phyloP scores from a whole-genome alignment of 2,888 invertebrate genomes.

The Drosophila parthenogenetica region DNA sequence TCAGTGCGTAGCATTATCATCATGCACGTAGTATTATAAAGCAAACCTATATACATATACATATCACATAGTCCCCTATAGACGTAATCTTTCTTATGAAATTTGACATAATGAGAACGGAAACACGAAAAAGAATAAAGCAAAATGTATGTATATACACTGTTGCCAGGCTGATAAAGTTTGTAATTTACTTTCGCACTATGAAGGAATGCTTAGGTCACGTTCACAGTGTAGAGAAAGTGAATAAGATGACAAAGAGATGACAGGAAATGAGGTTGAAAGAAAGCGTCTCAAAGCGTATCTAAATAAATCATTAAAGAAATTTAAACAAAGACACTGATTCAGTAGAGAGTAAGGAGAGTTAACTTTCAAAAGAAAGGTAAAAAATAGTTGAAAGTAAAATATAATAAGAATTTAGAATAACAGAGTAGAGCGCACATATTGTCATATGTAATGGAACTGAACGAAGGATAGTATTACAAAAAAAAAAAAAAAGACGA shows the following conservation, averaged over 20 bases:
- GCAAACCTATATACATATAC: background rate
- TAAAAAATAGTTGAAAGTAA: background rate
- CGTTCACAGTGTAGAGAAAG: constrained; percentile 33
- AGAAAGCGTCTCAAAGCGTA: constrained; percentile 14
- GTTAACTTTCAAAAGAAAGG: background rate
- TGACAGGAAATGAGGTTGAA: constrained; percentile 42
- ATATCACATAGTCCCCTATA: constrained; percentile 41
- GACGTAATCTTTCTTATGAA: constrained; percentile 57
- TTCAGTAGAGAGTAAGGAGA: background rate
- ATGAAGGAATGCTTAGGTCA: constrained; percentile 42
- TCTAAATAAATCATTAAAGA: constrained; percentile 3
- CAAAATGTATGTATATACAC: background rate
- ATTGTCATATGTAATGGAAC: too few relatives aligned
- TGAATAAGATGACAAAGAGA: constrained; percentile 28
- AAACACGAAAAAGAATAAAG: constrained; percentile 44
- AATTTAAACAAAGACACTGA: background rate
- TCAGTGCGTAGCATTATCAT: constrained; percentile 54
- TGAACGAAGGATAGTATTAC: background rate
- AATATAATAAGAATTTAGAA: background rate
- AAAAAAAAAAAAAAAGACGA: background rate
- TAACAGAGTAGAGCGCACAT: background rate
- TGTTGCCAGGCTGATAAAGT: constrained; percentile 42
- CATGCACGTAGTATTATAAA: constrained; percentile 39
- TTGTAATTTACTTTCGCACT: constrained; percentile 55
- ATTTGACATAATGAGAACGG: constrained; percentile 68